Evolutionary conservation across 2,888 invertebrate genomes (phyloP).

Genomic region (Sarcophaga carnaria): DNA sequence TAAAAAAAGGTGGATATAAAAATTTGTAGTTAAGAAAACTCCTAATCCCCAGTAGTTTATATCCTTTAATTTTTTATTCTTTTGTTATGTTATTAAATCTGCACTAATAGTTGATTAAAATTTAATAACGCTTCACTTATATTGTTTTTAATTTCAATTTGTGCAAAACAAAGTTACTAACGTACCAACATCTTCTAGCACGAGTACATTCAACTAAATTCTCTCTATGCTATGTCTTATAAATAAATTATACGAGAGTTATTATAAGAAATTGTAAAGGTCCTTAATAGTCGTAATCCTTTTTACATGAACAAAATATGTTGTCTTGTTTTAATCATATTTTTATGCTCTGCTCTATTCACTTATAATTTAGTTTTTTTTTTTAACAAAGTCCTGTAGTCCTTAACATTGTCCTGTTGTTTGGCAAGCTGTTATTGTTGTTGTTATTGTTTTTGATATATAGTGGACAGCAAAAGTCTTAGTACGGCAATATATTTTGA

Average conservation of each 20-base stretch:
- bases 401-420: neutral
- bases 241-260: neutral
- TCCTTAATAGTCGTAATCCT: constrained; percentile 28
- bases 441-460: neutral
- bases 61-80: too few species aligned
- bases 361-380: neutral
- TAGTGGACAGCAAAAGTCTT: too few species aligned
- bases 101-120: neutral
- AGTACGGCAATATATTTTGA: too few species aligned
- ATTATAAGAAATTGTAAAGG: neutral
- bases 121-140: neutral
- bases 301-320: constrained; percentile 13
- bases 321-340: constrained; percentile 13
- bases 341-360: neutral
- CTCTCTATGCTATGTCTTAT: neutral
- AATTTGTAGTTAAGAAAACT: too few species aligned
- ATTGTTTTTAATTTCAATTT: neutral
- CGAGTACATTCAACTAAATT: neutral
- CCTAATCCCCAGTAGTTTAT: too few species aligned
- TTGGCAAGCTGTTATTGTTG: neutral
- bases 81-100: too few species aligned
- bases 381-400: neutral
- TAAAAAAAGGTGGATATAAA: too few species aligned
- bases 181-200: neutral
- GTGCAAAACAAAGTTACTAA: too few species aligned